Evolutionary conservation across 2,113 vertebrate species (phyloP), one percentile per base, ranked within the genome.

Genomic region (Erythrolamprus reginae): DNA sequence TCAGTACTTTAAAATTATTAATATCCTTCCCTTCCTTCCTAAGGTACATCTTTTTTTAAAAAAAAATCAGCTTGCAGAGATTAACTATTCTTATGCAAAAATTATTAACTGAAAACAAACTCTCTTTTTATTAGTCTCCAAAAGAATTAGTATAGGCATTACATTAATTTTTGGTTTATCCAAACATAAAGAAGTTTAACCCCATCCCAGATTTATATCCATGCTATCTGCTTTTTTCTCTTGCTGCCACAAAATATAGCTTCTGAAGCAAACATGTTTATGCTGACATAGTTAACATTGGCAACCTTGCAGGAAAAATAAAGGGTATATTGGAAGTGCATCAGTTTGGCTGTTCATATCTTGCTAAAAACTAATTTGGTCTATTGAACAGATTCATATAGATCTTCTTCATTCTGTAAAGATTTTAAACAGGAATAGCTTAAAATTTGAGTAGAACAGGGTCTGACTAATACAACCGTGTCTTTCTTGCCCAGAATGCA

Each of bases 401-500:
- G 26, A 24, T 26, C 56, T 15, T 28, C n/a, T 38, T 48, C 65
- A 13, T 82, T 87, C 26, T 38, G n/a, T 51, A 24, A 48, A 82
- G 48, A 26, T 90, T 58, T 90, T 51, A 52, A 3, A 28, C 21
- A 6, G 23, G 23, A 4, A 1, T 56, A 42, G 24, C 13, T 53
- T 77, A 17, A 77, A 42, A 77, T 77, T 4, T 26, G 9, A 17
- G 0, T 0, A 85, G 70, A 89, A 88, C 84, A 89, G 38, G 45
- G 53, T 10, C 52, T 86, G 42, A 82, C 77, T 50, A 53, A 3
- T 90, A 42, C 92, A 23, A 90, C 56, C 91, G 33, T 89, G 45
- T 93, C 86, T 33, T 56, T 0, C 56, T 95, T 95, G 51, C 90
- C 89, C 94, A 99, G 99, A 99, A 99, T 55, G 99, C 99, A 3